Conservation (phyloP, 2,797 vertebrate species). For the Paramormyrops hopkinsi region DNA sequence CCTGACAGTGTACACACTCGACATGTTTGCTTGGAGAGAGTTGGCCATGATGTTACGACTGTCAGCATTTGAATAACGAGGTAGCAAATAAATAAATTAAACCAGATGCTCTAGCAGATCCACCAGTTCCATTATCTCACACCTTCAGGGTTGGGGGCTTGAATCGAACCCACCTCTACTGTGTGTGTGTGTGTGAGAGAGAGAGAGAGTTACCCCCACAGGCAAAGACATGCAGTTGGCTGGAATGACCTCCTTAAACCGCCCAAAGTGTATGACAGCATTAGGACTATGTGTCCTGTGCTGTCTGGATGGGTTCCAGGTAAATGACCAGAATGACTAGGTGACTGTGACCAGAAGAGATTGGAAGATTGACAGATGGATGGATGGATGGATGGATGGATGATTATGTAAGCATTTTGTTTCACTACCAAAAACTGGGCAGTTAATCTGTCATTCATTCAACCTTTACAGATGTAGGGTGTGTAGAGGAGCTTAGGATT, state of each 20-base stretch:
- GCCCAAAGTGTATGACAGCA: background rate
- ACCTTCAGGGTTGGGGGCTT: background rate
- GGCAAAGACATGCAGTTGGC: background rate
- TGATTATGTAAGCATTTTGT: background rate
- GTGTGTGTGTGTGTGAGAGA: background rate
- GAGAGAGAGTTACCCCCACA: background rate
- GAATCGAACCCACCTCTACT: background rate
- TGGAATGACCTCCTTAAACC: background rate
- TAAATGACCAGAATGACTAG: background rate
- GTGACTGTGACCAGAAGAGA: background rate
- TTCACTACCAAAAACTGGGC: background rate
- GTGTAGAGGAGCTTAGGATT: background rate
- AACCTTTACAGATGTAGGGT: constrained; percentile 9
- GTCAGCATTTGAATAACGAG: background rate
- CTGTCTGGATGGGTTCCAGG: background rate
- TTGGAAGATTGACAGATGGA: background rate
- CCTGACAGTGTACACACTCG: background rate
- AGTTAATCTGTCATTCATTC: constrained; percentile 27
- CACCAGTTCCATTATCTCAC: background rate
- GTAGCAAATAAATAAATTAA: background rate
- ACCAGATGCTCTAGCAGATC: background rate
- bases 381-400: background rate
- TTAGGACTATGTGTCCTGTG: background rate
- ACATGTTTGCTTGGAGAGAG: background rate
- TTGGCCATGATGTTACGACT: background rate